phyloP scores from a whole-genome alignment of 2,888 invertebrate genomes.

The Altica lythri region DNA sequence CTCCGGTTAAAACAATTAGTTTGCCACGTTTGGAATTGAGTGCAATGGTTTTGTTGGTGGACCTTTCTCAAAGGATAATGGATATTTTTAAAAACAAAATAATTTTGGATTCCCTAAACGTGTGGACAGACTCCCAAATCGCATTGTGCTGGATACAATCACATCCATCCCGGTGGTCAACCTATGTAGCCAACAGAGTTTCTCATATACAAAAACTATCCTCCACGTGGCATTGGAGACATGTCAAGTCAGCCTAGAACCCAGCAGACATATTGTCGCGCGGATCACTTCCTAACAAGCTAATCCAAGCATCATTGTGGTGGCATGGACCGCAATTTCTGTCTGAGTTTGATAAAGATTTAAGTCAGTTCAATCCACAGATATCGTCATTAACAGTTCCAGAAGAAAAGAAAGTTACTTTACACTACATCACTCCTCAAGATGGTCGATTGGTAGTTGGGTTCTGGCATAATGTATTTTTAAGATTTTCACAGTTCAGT shows the following conservation, averaged over 20 bases:
- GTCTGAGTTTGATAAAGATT: neutral
- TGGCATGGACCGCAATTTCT: neutral
- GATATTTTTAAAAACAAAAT: conserved; percentile 5
- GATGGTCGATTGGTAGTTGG: too few relatives aligned
- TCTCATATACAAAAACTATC: neutral
- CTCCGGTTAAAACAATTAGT: conserved; percentile 14
- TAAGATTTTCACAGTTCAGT: neutral
- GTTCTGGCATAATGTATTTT: neutral
- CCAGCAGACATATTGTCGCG: neutral
- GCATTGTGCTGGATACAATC: neutral
- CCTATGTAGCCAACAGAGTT: neutral
- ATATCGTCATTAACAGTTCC: neutral
- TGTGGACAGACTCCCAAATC: neutral
- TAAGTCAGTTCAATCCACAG: neutral
- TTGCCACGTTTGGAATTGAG: conserved; percentile 28
- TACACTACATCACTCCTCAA: too few relatives aligned
- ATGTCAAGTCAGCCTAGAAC: neutral
- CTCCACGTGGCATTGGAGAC: neutral
- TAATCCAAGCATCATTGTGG: neutral
- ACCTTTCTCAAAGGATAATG: conserved; percentile 20
- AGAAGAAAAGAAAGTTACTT: neutral
- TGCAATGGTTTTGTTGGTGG: conserved; percentile 24
- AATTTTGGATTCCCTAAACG: neutral
- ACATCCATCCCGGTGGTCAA: neutral
- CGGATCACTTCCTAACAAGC: neutral